phyloP scores from a whole-genome alignment of 2,113 vertebrate species.

The Oncorhynchus tshawytscha region DNA sequence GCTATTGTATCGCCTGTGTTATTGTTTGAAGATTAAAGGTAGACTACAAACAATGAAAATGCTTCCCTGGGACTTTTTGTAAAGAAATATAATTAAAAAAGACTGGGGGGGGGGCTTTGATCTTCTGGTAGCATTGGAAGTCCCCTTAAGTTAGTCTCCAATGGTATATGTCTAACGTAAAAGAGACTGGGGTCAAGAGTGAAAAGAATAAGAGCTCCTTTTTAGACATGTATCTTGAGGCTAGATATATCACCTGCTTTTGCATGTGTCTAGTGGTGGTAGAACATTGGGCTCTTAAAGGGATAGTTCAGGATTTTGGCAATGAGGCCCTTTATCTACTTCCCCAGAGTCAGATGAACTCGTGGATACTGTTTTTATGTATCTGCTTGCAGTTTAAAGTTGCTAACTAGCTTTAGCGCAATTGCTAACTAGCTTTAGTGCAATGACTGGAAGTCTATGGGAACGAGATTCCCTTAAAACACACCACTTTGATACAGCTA shows the following conservation, averaged over 20 bases:
- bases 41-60: conserved; percentile 63
- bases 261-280: background rate
- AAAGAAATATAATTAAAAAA: conserved; percentile 44
- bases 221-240: too few relatives aligned
- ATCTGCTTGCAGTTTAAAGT: too few relatives aligned
- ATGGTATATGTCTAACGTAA: conserved; percentile 43
- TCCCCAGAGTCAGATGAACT: too few relatives aligned
- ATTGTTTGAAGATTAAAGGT: conserved; percentile 69
- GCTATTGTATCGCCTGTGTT: conserved; percentile 52
- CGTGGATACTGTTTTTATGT: too few relatives aligned
- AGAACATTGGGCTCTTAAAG: background rate
- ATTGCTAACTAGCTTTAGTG: too few relatives aligned
- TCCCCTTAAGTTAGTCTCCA: conserved; percentile 53
- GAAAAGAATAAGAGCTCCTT: background rate
- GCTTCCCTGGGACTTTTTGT: conserved; percentile 58
- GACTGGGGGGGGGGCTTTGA: conserved; percentile 63
- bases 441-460: too few relatives aligned
- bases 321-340: too few relatives aligned
- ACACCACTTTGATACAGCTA: too few relatives aligned
- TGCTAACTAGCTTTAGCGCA: too few relatives aligned
- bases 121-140: conserved; percentile 38
- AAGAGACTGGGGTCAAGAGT: conserved; percentile 45
- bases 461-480: too few relatives aligned
- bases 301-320: too few relatives aligned
- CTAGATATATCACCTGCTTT: background rate